A percentile compares a stretch with the other conserved stretches of the same genome.
These are phyloP conservation scores for Mungos mungo DNA, from an alignment of 2,113 vertebrate species.

Conservation along the genomic window DNA sequence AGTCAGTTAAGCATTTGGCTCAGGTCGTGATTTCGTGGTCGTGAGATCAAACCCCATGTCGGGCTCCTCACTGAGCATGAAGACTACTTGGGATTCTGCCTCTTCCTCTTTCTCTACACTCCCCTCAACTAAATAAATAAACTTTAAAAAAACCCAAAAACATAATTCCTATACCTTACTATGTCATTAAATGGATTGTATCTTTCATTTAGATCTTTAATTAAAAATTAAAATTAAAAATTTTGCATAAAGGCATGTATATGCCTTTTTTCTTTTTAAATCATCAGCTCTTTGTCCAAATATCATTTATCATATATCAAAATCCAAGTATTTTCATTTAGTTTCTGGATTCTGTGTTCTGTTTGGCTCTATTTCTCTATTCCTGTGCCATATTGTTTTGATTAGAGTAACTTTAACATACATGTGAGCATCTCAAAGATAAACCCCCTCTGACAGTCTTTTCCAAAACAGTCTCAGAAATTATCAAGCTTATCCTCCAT, in stretches of 20 bases:
- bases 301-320: neutral
- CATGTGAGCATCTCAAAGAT: neutral
- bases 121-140: no score
- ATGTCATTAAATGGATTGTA: neutral
- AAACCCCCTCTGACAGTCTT: neutral
- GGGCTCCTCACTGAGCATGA: no score
- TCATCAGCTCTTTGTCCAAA: neutral
- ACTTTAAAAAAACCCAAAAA: neutral
- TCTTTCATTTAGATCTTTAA: neutral
- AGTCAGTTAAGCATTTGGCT: no score
- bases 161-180: neutral
- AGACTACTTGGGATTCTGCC: no score
- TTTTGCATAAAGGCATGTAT: neutral
- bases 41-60: no score
- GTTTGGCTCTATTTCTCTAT: neutral
- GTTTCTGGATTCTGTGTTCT: neutral
- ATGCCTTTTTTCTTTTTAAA: neutral
- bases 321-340: neutral
- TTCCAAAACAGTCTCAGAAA: constrained; percentile 3
- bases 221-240: neutral
- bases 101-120: no score
- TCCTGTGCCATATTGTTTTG: neutral
- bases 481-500: neutral
- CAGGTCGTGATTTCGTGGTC: no score
- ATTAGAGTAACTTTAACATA: neutral